These are phyloP conservation scores for Macaria liturata DNA, from an alignment of 2,888 invertebrate genomes.

Conservation along the genomic window DNA sequence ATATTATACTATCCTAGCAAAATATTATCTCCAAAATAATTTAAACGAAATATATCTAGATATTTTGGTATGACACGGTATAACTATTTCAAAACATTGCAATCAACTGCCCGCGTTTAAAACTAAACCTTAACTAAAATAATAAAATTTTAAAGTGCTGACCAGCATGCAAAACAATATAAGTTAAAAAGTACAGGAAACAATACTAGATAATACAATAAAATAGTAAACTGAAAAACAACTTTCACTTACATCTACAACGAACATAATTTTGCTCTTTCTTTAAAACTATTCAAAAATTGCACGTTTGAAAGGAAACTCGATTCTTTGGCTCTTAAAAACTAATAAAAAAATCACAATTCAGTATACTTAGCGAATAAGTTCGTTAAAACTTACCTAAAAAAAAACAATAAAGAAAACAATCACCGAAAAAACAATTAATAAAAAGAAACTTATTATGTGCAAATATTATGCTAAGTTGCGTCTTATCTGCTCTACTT, in stretches of 20 bases:
- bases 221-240: conserved; percentile 47
- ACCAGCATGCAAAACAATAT: conserved; percentile 64
- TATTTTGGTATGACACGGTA: conserved; percentile 14
- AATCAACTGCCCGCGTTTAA: conserved; percentile 33
- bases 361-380: conserved; percentile 51
- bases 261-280: conserved; percentile 46
- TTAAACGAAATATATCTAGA: conserved; percentile 27
- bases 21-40: conserved; percentile 56
- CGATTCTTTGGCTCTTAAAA: conserved; percentile 75
- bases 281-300: conserved; percentile 51
- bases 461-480: conserved; percentile 51
- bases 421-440: conserved; percentile 49
- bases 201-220: conserved; percentile 42
- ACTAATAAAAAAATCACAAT: conserved; percentile 67
- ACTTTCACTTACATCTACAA: conserved; percentile 53
- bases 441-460: conserved; percentile 44
- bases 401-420: conserved; percentile 47
- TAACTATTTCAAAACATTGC: conserved; percentile 13
- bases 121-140: conserved; percentile 32
- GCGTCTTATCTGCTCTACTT: conserved; percentile 24
- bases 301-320: conserved; percentile 69
- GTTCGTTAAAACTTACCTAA: conserved; percentile 54
- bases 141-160: conserved; percentile 42
- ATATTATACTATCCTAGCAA: conserved; percentile 24
- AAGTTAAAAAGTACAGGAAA: conserved; percentile 47